These are phyloP conservation scores for Urechis unicinctus DNA, from an alignment of 2,888 invertebrate genomes.

Conservation along the genomic window DNA sequence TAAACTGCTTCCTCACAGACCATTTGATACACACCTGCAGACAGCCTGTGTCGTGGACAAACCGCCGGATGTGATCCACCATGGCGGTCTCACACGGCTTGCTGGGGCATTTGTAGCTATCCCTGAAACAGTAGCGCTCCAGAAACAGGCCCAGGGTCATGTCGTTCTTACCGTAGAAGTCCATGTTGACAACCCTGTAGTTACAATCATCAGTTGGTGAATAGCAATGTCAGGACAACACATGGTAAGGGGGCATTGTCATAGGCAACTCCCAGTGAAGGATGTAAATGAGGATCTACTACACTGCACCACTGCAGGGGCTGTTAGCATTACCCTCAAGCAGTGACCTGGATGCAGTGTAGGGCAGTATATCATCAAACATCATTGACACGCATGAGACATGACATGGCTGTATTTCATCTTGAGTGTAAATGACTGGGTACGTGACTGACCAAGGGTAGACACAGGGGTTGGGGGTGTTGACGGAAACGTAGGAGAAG, in stretches of 20 bases:
- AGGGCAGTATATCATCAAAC: too few species aligned
- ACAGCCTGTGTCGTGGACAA: constrained; percentile 67
- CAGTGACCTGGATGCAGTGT: too few species aligned
- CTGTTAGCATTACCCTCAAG: too few species aligned
- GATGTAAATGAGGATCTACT: too few species aligned
- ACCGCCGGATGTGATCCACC: constrained; percentile 79
- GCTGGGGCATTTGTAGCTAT: constrained; percentile 75
- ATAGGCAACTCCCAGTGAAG: too few species aligned
- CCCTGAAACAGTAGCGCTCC: constrained; percentile 83
- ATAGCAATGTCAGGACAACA: background rate
- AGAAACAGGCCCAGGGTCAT: constrained; percentile 90
- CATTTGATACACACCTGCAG: constrained; percentile 51
- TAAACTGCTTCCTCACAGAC: too few species aligned
- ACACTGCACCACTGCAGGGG: too few species aligned
- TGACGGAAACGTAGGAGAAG: constrained; percentile 67
- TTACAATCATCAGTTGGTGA: background rate
- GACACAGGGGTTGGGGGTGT: constrained; percentile 82
- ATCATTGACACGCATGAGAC: too few species aligned
- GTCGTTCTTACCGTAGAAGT: constrained; percentile 90
- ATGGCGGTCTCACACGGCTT: constrained; percentile 74
- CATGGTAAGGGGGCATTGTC: constrained; percentile 1
- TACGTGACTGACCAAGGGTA: constrained; percentile 78
- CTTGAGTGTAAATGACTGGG: too few species aligned
- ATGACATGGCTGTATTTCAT: too few species aligned
- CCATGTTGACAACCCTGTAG: constrained; percentile 78